Evolutionary conservation across 2,888 invertebrate species (phyloP).

Genomic region (Ceramica pisi): DNA sequence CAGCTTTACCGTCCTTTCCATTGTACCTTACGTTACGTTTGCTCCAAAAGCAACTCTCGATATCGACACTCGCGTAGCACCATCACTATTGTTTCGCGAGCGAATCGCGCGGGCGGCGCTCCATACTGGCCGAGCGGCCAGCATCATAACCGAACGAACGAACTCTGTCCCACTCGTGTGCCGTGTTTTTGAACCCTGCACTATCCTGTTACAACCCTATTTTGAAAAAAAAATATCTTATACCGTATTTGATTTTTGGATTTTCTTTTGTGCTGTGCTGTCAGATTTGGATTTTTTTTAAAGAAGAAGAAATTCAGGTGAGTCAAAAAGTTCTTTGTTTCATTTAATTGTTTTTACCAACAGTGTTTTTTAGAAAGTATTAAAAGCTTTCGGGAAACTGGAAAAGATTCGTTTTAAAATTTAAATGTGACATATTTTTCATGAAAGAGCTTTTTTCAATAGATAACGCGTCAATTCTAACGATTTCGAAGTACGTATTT

Average conservation of each 20-base stretch:
- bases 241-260: conserved; percentile 24
- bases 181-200: conserved; percentile 84
- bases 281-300: conserved; percentile 62
- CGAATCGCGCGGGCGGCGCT: conserved; percentile 74
- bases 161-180: conserved; percentile 81
- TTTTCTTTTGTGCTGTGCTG: conserved; percentile 66
- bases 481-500: conserved; percentile 12
- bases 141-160: conserved; percentile 89
- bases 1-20: not conserved
- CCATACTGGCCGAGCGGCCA: conserved; percentile 87
- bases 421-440: not conserved
- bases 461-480: not conserved
- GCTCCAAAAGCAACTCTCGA: conserved; percentile 64
- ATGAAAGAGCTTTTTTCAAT: conserved; percentile 20
- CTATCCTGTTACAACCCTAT: conserved; percentile 70
- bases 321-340: conserved; percentile 42
- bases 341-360: not conserved
- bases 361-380: too few relatives aligned
- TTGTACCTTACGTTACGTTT: not conserved
- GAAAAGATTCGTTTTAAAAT: not conserved
- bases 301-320: conserved; percentile 54
- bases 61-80: conserved; percentile 49
- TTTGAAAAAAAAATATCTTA: conserved; percentile 30
- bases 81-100: conserved; percentile 75
- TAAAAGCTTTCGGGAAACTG: not conserved